Base-by-base conservation (phyloP, 2,888 invertebrate genomes). In the Scaptomyza tumidula region DNA sequence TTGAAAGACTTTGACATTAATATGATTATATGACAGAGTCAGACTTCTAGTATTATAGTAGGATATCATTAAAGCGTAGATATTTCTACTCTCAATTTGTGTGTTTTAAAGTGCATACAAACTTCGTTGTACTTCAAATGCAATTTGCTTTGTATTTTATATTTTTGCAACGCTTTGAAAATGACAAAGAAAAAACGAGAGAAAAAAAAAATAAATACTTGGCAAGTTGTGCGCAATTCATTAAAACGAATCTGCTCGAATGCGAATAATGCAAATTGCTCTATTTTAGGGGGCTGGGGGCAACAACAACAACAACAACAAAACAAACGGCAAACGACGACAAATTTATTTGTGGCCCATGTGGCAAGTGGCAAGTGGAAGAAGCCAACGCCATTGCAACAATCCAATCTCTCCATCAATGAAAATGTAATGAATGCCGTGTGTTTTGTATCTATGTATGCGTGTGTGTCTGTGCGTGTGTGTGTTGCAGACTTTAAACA, bases 241-340 rank as follows among this genome's bases (percentile, higher is more conserved):
- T 82, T 82, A 82, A 83, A 83, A 67, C 67, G 78, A 81, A 77
- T 81, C 81, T 64, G 60, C 69, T 54, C 65, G 86, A 82, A 85
- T 86, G 82, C 75, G 83, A 86, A 82, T 82, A 86, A 82, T 82
- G 82, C 78, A 82, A 82, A 82, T 82, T 82, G 86, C 86, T 82
- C 83, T 82, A 82, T 86, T 82, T 82, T 78, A 64, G 35, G 35
- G 14, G n/a, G n/a, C n/a, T n/a, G n/a, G 7, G 14, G 80, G 71
- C 67, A 60, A 56, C 45, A 64, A 66, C 24, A 24, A n/a, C n/a
- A n/a, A n/a, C n/a, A n/a, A n/a, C n/a, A n/a, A n/a, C n/a, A n/a
- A n/a, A n/a, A n/a, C n/a, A 24, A 24, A 24, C 24, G 3, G 24
- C 24, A 39, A 55, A 71, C 85, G 85, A 85, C 85, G 82, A 81